Base-by-base conservation (phyloP, 2,888 invertebrate genomes). In the Apoda limacodes region DNA sequence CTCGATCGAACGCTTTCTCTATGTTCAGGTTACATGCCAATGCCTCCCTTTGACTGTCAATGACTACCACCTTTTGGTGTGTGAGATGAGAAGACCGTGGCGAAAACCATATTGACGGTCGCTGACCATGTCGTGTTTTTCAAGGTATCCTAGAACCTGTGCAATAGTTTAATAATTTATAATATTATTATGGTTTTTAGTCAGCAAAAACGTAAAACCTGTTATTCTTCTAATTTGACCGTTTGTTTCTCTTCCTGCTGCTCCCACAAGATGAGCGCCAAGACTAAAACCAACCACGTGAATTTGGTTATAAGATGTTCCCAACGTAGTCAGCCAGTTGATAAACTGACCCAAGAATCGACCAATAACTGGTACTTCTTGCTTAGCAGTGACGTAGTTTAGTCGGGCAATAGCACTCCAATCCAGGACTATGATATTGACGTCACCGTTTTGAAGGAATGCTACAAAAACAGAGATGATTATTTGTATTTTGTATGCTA, bases 251-350 rank as follows among this genome's bases (percentile, higher is more conserved):
- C 67, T 57, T 1, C 71, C 70, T 19, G 72, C 69, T 13, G 50
- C 60, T 2, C 72, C 78, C 14, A 69, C 64, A 10, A 78, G 40
- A 42, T 81, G 78, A 2, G 63, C 76, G 2, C 80, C 80, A 21
- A 80, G 60, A 43, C 78, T 78, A 50, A 72, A 76, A 1, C 80
- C 78, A 5, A 80, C 59, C 4, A 81, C 42, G 32, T 81, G 80
- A 10, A 69, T 46, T 20, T 28, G 62, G 5, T 61, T 48, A 22
- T 57, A 66, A 0, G 53, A 45, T 1, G 55, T 37, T 4, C 64
- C 66, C 2, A 52, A 32, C 5, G 31, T 38, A 2, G 43, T 50
- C 10, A 72, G 41, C 63, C 63, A 66, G 9, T 42, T 46, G 2
- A 69, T 34, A 34, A 69, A 67, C 24, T 56, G 48, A 1, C 64